Evolutionary conservation across 2,113 vertebrate genomes (phyloP), one percentile per base, ranked within the genome.

Genomic region (Takifugu flavidus): DNA sequence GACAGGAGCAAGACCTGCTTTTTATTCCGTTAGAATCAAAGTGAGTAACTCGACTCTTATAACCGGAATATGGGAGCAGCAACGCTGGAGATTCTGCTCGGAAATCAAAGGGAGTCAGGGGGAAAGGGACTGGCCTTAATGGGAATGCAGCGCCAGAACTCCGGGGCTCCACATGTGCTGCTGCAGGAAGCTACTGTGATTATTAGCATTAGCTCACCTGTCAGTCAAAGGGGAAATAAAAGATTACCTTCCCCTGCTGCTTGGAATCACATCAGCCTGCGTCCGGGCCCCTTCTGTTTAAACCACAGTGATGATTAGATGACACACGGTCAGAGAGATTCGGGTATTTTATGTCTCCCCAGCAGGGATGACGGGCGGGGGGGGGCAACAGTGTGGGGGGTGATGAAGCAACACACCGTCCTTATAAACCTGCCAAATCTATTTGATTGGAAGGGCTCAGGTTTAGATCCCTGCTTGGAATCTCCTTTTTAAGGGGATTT

Each of bases 161-260:
- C 3, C 4, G 54, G 31, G 8, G n/a, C 29, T 61, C 45, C 13
- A 11, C 27, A 1, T 26, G 43, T 70, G 27, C 51, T 43, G 54
- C 47, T 67, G 53, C 42, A 53, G 34, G 56, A 26, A 65, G 55
- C 52, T 34, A 73, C 75, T 56, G 69, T 75, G 61, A 84, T 79
- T 75, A 75, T 15, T 62, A 59, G 78, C 75, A 82, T 76, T 63
- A 80, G 53, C 43, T 50, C 65, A 65, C 64, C 55, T 74, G 78
- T 86, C 82, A 84, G 64, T 84, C 69, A 80, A 70, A 66, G 47
- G 4, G 14, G 44, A 53, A 66, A 43, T 50, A 66, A 66, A 26
- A 28, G 1, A 66, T 31, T 50, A 44, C 26, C 34, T 49, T 64
- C 12, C 34, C 56, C 45, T 51, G 46, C 61, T 69, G 55, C 39